Conservation (phyloP, 2,888 invertebrate species). For the Pollenia labialis region DNA sequence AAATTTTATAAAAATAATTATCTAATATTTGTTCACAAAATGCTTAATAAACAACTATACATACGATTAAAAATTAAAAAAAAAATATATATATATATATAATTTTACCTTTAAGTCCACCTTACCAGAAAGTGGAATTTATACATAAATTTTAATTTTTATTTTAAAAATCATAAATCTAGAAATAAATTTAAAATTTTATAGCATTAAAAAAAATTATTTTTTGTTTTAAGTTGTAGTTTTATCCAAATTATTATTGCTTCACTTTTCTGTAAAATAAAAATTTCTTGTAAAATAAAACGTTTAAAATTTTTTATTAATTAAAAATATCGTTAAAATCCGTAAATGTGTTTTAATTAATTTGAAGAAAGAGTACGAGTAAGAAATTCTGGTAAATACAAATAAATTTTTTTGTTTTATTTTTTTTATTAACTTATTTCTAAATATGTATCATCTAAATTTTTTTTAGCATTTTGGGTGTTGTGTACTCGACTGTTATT, state of each 20-base stretch:
- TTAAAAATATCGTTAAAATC: conserved; percentile 30
- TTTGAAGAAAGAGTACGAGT: conserved; percentile 67
- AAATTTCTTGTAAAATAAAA: conserved; percentile 60
- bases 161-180: conserved; percentile 70
- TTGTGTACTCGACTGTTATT: conserved; percentile 46
- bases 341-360: conserved; percentile 76
- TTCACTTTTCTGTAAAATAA: conserved; percentile 46
- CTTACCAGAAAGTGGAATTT: conserved; percentile 81
- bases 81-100: background rate
- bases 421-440: conserved; percentile 15
- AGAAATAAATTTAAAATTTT: conserved; percentile 4
- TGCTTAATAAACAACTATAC: conserved; percentile 56
- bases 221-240: conserved; percentile 62
- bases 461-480: conserved; percentile 58
- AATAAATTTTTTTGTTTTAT: conserved; percentile 3
- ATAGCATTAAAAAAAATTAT: conserved; percentile 41
- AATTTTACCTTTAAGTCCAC: conserved; percentile 63
- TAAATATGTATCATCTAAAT: conserved; percentile 6
- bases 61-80: background rate
- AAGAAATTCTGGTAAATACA: conserved; percentile 55
- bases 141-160: conserved; percentile 74
- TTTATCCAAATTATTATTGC: conserved; percentile 50
- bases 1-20: conserved; percentile 32
- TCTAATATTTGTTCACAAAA: conserved; percentile 26
- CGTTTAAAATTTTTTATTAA: conserved; percentile 49